Evolutionary conservation across 2,888 invertebrate genomes (phyloP).

Genomic region (Lithophane semibrunnea): DNA sequence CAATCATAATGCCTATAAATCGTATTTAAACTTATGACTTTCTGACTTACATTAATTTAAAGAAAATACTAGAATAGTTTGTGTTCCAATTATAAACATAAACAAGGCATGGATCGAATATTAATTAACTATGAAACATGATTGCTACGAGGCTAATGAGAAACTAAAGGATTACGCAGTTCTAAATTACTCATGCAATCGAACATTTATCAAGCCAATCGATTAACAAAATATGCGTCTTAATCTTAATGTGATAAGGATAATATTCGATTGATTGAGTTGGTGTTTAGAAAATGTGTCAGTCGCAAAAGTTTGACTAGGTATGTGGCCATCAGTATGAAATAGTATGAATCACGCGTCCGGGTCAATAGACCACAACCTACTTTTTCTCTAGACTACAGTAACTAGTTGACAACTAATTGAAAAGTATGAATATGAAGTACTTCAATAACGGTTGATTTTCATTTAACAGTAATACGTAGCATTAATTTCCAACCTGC

Average conservation of each 20-base stretch:
- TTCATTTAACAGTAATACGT: neutral
- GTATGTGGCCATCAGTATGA: constrained; percentile 45
- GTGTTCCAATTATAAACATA: constrained; percentile 37
- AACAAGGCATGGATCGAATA: constrained; percentile 44
- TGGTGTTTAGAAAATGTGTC: constrained; percentile 32
- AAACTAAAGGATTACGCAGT: constrained; percentile 42
- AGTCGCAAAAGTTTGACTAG: constrained; percentile 16
- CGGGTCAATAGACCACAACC: constrained; percentile 54
- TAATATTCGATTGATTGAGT: constrained; percentile 21
- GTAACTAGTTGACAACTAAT: neutral
- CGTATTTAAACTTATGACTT: neutral
- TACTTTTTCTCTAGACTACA: constrained; percentile 43
- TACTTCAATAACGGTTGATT: constrained; percentile 18
- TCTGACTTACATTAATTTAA: constrained; percentile 37
- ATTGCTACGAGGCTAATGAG: constrained; percentile 57
- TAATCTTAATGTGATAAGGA: constrained; percentile 9
- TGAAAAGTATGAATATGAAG: constrained; percentile 5
- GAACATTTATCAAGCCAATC: constrained; percentile 18
- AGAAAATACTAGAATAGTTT: constrained; percentile 37
- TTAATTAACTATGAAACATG: constrained; percentile 39
- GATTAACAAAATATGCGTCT: constrained; percentile 7
- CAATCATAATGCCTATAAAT: constrained; percentile 23
- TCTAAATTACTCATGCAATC: constrained; percentile 25
- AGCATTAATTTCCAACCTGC: neutral
- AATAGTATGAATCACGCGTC: constrained; percentile 51